Conservation (phyloP, 2,113 vertebrate genomes). For the Tylochromis polylepis region DNA sequence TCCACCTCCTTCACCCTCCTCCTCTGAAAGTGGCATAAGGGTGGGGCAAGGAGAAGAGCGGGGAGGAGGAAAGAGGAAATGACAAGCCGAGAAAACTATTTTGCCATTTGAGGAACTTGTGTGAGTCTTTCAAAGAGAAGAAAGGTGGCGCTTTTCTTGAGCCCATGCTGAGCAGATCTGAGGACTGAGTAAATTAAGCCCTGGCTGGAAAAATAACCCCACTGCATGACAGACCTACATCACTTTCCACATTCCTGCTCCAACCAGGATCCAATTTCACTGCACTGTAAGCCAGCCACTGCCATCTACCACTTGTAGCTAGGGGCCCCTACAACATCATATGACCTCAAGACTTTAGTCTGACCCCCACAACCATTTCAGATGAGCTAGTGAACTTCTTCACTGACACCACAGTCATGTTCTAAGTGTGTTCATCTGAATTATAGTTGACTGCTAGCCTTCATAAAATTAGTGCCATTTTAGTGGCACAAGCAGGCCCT, state of each 20-base stretch:
- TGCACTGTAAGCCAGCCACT: constrained; percentile 15
- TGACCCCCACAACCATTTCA: neutral
- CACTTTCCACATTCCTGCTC: constrained; percentile 60
- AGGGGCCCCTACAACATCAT: neutral
- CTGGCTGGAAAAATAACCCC: constrained; percentile 43
- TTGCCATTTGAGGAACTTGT: constrained; percentile 66
- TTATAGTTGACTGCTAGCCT: neutral
- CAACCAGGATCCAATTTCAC: constrained; percentile 36
- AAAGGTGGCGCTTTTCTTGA: constrained; percentile 23
- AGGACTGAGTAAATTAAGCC: constrained; percentile 46
- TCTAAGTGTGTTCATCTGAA: neutral
- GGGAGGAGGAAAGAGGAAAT: constrained; percentile 51
- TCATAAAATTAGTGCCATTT: neutral
- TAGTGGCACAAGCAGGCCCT: neutral
- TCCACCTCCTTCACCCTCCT: neutral
- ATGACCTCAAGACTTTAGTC: neutral
- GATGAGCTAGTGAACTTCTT: neutral
- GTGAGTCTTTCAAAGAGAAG: constrained; percentile 3
- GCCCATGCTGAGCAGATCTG: neutral
- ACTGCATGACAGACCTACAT: constrained; percentile 42
- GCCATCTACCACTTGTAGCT: constrained; percentile 15
- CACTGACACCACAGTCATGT: neutral
- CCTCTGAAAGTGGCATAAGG: neutral
- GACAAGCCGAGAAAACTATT: constrained; percentile 66
- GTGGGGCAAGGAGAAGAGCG: constrained; percentile 11